Percentiles rank a stretch among this genome's conserved stretches.
These are phyloP conservation scores for Oryctes rhinoceros DNA, from an alignment of 1,140 invertebrate species.

Conservation along the genomic window DNA sequence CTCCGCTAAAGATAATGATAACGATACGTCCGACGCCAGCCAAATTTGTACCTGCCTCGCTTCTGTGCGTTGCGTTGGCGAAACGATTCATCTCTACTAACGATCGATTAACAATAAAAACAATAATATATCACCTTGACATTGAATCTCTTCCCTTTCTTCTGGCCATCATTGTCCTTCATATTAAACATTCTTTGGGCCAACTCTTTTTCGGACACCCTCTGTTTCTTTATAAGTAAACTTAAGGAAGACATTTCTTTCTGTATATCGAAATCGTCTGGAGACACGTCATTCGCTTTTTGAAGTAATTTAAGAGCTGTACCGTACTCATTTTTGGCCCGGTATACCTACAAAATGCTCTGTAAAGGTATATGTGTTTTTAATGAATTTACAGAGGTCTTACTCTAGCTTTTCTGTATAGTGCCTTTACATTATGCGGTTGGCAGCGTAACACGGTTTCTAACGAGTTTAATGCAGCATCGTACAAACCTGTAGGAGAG, in stretches of 20 bases:
- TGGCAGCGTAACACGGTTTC: conserved; percentile 82
- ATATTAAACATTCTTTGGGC: conserved; percentile 55
- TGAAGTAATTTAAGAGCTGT: conserved; percentile 53
- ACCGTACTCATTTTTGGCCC: conserved; percentile 54
- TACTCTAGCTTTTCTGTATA: conserved; percentile 85
- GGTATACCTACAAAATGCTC: conserved; percentile 48
- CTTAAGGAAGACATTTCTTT: conserved; percentile 53
- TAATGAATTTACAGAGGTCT: neutral
- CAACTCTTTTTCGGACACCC: conserved; percentile 55
- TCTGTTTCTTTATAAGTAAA: conserved; percentile 54
- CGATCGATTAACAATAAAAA: neutral
- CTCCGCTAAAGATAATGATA: too few species aligned
- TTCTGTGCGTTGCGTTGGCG: too few species aligned
- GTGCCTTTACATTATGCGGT: conserved; percentile 87
- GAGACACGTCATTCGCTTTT: conserved; percentile 53
- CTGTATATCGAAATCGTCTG: conserved; percentile 52
- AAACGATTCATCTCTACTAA: too few species aligned
- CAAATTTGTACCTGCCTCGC: too few species aligned
- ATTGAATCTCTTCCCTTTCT: conserved; percentile 26
- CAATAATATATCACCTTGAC: neutral
- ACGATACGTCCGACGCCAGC: too few species aligned
- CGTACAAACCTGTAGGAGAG: conserved; percentile 70
- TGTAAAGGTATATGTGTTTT: neutral
- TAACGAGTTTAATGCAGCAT: conserved; percentile 81
- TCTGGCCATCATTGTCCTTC: conserved; percentile 30